phyloP scores from a whole-genome alignment of 2,888 invertebrate species.

The Microchrysa polita region DNA sequence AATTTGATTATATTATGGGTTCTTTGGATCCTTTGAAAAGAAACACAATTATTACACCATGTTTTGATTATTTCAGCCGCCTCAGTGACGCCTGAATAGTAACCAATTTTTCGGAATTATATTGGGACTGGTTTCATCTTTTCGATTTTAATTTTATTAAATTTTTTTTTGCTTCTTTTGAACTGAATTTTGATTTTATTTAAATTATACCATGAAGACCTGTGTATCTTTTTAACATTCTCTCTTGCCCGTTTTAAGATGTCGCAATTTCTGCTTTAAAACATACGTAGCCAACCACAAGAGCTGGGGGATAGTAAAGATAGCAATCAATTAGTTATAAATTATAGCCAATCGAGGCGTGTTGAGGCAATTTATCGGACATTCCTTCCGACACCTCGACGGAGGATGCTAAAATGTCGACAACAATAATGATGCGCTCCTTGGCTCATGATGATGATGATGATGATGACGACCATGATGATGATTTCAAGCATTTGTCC shows the following conservation, averaged over 20 bases:
- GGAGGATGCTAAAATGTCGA: not conserved
- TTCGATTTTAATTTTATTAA: too few relatives aligned
- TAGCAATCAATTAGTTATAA: constrained; percentile 42
- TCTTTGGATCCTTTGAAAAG: not conserved
- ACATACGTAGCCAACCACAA: not conserved
- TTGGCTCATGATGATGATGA: not conserved
- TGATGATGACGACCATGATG: not conserved
- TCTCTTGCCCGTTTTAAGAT: too few relatives aligned
- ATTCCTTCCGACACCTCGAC: constrained; percentile 40
- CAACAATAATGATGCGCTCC: not conserved
- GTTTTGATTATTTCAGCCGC: too few relatives aligned
- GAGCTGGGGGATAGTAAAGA: constrained; percentile 12
- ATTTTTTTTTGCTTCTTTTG: too few relatives aligned
- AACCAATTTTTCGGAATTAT: too few relatives aligned
- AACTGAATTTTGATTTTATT: too few relatives aligned
- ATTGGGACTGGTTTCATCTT: too few relatives aligned
- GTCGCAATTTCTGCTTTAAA: too few relatives aligned
- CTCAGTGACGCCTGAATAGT: too few relatives aligned
- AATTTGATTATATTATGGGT: not conserved
- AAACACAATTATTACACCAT: not conserved
- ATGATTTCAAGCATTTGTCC: constrained; percentile 9
- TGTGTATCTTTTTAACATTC: too few relatives aligned
- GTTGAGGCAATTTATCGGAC: constrained; percentile 38
- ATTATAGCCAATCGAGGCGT: constrained; percentile 40
- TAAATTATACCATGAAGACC: too few relatives aligned